phyloP scores from a whole-genome alignment of 2,797 vertebrate genomes.

The Paedocypris micromegethes region DNA sequence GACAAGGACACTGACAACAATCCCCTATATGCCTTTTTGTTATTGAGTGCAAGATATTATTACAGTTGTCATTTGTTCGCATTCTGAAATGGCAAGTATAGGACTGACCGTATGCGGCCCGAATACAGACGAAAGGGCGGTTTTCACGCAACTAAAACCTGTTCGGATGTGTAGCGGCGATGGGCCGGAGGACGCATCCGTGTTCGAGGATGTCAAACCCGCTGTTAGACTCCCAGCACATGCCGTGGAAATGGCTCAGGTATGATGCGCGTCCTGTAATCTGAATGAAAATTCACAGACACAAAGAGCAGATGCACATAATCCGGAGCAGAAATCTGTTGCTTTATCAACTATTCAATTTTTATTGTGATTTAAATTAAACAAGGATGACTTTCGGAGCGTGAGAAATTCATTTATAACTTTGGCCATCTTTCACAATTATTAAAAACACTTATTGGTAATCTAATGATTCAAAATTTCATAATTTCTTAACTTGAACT shows the following conservation, averaged over 20 bases:
- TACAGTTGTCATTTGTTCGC: neutral
- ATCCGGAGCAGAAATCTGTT: too few relatives aligned
- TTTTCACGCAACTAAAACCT: slow-evolving; percentile 80
- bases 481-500: too few relatives aligned
- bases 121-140: slow-evolving; percentile 70
- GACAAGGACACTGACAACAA: slow-evolving; percentile 15
- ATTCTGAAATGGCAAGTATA: slow-evolving; percentile 70
- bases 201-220: slow-evolving; percentile 87
- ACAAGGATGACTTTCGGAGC: too few relatives aligned
- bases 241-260: slow-evolving; percentile 58
- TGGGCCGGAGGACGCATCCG: slow-evolving; percentile 71
- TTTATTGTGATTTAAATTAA: too few relatives aligned
- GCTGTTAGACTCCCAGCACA: slow-evolving; percentile 60
- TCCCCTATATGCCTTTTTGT: slow-evolving; percentile 12
- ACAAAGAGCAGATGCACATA: too few relatives aligned
- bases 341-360: too few relatives aligned
- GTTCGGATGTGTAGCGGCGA: slow-evolving; percentile 77
- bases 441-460: too few relatives aligned
- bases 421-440: too few relatives aligned
- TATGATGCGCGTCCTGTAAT: neutral
- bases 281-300: too few relatives aligned
- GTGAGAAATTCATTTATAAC: too few relatives aligned
- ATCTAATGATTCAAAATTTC: too few relatives aligned
- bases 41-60: slow-evolving; percentile 1
- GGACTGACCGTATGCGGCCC: slow-evolving; percentile 71